Percentiles rank a stretch among this genome's conserved stretches.
Conservation (phyloP, 2,113 vertebrate genomes). For the Cyrtonyx montezumae region DNA sequence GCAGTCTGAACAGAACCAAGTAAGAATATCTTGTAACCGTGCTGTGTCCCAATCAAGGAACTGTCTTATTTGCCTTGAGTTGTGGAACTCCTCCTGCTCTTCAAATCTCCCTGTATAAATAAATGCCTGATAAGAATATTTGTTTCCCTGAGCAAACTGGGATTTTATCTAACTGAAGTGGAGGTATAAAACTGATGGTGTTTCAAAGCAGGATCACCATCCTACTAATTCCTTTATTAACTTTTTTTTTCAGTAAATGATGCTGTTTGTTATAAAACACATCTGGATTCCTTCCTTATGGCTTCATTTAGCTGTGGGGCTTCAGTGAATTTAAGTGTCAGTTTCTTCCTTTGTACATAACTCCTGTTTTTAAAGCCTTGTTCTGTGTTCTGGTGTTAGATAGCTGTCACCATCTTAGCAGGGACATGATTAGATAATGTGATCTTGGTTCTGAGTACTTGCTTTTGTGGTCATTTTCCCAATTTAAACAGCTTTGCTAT, state of each 20-base stretch:
- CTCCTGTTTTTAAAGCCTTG: background rate
- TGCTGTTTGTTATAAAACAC: background rate
- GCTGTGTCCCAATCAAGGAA: background rate
- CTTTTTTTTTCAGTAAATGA: background rate
- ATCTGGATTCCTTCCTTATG: background rate
- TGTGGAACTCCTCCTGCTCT: background rate
- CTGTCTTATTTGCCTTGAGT: background rate
- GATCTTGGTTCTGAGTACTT: background rate
- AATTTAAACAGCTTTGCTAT: background rate
- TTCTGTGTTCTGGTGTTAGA: background rate
- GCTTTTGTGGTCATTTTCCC: background rate
- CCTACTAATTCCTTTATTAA: background rate
- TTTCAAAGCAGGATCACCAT: accelerated
- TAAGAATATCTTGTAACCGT: background rate
- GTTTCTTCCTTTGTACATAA: background rate
- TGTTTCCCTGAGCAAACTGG: background rate
- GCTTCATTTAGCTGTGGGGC: background rate
- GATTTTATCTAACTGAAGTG: background rate
- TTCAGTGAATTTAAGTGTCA: background rate
- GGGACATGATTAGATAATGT: background rate
- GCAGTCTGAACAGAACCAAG: background rate
- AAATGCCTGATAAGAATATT: background rate
- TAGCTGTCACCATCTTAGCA: background rate
- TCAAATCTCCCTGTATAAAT: background rate
- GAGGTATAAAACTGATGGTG: background rate